These are phyloP conservation scores for Protodeltote pygarga DNA, from an alignment of 2,888 invertebrate genomes.

Conservation along the genomic window DNA sequence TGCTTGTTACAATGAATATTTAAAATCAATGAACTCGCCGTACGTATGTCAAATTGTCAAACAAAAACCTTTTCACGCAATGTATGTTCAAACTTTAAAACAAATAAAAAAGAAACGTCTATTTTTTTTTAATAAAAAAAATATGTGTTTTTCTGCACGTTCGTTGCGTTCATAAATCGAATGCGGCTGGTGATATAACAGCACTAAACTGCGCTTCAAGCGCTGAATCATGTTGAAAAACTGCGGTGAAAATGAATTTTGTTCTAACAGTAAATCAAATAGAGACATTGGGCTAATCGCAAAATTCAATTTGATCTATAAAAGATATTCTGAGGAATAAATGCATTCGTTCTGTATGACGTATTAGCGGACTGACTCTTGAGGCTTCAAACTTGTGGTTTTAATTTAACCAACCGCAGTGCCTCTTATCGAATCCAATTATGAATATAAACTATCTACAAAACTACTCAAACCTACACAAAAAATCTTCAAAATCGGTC, in stretches of 20 bases:
- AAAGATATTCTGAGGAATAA: too few species aligned
- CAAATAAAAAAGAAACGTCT: background rate
- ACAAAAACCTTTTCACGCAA: conserved; percentile 5
- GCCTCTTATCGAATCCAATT: too few species aligned
- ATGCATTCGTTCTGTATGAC: too few species aligned
- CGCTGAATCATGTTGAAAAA: conserved; percentile 24
- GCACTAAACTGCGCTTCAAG: conserved; percentile 22
- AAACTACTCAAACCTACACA: too few species aligned
- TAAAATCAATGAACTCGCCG: conserved; percentile 40
- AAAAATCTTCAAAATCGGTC: too few species aligned
- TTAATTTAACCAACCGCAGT: too few species aligned
- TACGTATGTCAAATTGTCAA: conserved; percentile 22
- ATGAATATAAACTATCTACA: too few species aligned
- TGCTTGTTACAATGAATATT: conserved; percentile 35
- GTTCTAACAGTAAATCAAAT: conserved; percentile 1
- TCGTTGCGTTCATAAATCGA: conserved; percentile 38
- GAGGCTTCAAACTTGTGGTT: too few species aligned
- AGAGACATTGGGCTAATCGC: background rate
- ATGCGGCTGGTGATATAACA: conserved; percentile 19
- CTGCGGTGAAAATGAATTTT: conserved; percentile 1
- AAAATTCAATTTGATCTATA: too few species aligned
- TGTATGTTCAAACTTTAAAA: background rate
- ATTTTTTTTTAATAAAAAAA: background rate
- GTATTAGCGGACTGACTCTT: too few species aligned
- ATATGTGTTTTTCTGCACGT: conserved; percentile 2